Base-by-base conservation (phyloP, 2,888 invertebrate species). In the Rhodophaea formosa region DNA sequence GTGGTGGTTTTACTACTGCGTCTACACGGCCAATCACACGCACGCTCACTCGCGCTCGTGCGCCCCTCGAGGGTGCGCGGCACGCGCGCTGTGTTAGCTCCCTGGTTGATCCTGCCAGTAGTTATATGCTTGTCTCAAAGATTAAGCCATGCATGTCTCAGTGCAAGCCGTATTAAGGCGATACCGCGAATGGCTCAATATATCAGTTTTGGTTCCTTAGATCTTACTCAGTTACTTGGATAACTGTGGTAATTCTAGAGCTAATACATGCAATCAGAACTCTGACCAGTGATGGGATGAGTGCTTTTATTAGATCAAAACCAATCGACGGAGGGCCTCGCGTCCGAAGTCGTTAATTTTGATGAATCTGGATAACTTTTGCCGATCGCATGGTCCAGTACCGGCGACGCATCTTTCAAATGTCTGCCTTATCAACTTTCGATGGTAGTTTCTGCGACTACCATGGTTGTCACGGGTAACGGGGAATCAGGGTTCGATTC, bases 401-500 rank as follows among this genome's bases (percentile, higher is more conserved):
- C 89, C 88, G 91, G 90, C 90, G 92, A 92, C 91, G 88, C 82
- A 87, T 92, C 92, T 88, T 93, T 93, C 92, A 92, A 93, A 91
- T 93, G 89, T 93, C 93, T 93, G 93, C 93, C 93, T 89, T 93
- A 93, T 93, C 93, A 93, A 92, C 92, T 93, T 84, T 92, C 91
- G 93, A 93, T 92, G 93, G 93, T 93, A 93, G 92, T 89, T 87
- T 92, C 91, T 88, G 85, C 83, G 93, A 89, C 92, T 93, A 93
- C 93, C 93, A 93, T 93, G 93, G 93, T 93, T 86, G 89, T 92
- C 88, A 94, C 93, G 93, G 92, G 93, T 94, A 93, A 94, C 93
- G 93, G 94, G 92, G 93, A 94, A 94, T 94, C 91, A 94, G 94
- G 94, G 93, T 94, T 94, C 93, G 93, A 93, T 93, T 94, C 93